A percentile compares a stretch with the other conserved stretches of the same genome.
These are phyloP conservation scores for Nyctibius bracteatus DNA, from an alignment of 2,113 vertebrate genomes.

Conservation along the genomic window DNA sequence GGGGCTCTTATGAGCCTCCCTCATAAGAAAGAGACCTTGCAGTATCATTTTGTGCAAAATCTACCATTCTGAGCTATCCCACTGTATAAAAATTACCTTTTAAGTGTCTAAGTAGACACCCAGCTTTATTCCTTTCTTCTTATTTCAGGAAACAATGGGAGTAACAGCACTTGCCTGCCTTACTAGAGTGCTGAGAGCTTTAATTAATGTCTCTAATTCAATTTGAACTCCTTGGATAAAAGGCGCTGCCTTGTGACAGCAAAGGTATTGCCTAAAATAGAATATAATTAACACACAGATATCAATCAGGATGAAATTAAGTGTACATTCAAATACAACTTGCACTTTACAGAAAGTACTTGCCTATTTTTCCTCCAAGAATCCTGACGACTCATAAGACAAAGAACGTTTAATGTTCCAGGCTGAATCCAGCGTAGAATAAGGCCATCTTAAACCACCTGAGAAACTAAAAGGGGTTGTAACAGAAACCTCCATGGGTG, in stretches of 20 bases:
- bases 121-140: slow-evolving; percentile 53
- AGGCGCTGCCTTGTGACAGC: slow-evolving; percentile 54
- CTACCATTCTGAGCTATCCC: slow-evolving; percentile 8
- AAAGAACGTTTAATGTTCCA: not conserved
- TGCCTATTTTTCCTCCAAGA: slow-evolving; percentile 42
- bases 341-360: slow-evolving; percentile 47
- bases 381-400: slow-evolving; percentile 15
- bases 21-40: not conserved
- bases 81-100: slow-evolving; percentile 49
- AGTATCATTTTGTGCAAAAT: not conserved
- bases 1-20: not conserved
- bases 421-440: not conserved
- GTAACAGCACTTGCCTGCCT: slow-evolving; percentile 54
- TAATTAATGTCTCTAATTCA: slow-evolving; percentile 66
- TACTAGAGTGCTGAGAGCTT: slow-evolving; percentile 58
- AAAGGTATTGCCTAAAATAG: slow-evolving; percentile 63
- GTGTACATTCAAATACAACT: slow-evolving; percentile 60
- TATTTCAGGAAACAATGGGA: slow-evolving; percentile 61
- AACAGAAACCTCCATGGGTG: not conserved
- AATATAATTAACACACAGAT: slow-evolving; percentile 67
- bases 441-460: not conserved
- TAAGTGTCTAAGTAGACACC: slow-evolving; percentile 56
- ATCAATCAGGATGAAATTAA: slow-evolving; percentile 63
- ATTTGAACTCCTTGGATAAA: slow-evolving; percentile 67
- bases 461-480: not conserved